Conservation (phyloP, 1,140 invertebrate species). For the Bombus consobrinus region DNA sequence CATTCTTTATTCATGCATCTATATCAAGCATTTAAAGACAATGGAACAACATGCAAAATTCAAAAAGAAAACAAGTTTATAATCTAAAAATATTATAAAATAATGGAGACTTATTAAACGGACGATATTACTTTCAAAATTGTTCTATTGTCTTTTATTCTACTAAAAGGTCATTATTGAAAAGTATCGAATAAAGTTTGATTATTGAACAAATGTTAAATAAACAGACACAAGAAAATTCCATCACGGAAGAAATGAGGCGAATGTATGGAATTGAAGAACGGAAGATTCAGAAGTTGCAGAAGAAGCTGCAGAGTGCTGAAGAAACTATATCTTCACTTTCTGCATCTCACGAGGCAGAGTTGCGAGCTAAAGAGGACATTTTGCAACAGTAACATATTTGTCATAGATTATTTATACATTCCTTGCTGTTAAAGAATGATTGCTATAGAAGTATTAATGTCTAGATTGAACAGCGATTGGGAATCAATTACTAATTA, state of each 20-base stretch:
- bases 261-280: not conserved
- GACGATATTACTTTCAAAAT: not conserved
- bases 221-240: constrained; percentile 25
- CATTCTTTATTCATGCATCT: not conserved
- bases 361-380: constrained; percentile 38
- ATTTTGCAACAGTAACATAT: constrained; percentile 46
- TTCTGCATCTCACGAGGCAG: constrained; percentile 24
- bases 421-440: not conserved
- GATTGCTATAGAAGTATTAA: not conserved
- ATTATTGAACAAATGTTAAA: not conserved
- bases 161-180: not conserved
- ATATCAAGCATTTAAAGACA: not conserved
- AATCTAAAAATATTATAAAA: not conserved
- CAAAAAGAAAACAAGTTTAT: not conserved
- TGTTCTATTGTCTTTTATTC: not conserved
- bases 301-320: constrained; percentile 43
- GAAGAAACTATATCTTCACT: constrained; percentile 38
- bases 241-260: not conserved
- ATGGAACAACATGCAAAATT: not conserved
- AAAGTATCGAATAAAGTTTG: not conserved
- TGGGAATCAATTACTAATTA: constrained; percentile 59
- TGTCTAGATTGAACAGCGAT: constrained; percentile 44
- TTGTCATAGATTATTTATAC: not conserved
- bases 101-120: not conserved
- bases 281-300: constrained; percentile 28